Conservation (phyloP, 2,113 vertebrate genomes). For the Oxygymnocypris stewartii region DNA sequence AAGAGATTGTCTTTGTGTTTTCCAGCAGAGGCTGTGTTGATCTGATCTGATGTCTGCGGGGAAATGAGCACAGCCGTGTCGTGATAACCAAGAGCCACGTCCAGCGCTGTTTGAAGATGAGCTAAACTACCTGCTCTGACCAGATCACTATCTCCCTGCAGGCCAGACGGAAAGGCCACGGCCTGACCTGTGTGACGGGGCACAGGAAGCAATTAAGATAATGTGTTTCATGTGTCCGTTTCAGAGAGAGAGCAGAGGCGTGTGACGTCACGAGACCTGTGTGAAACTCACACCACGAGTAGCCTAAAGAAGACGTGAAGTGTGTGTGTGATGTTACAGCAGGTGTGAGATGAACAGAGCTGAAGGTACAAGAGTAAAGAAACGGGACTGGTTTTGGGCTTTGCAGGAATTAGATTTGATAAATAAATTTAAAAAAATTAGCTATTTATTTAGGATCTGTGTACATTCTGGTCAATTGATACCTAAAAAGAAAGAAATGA, state of each 20-base stretch:
- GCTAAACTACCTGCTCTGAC: not conserved
- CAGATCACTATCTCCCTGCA: conserved; percentile 7
- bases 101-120: not conserved
- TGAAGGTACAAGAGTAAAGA: not conserved
- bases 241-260: not conserved
- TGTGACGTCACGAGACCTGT: not conserved
- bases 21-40: not conserved
- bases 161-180: conserved; percentile 16
- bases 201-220: conserved; percentile 13
- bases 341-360: not conserved
- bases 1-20: not conserved
- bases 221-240: conserved; percentile 9
- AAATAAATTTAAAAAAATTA: no score
- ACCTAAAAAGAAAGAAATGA: no score
- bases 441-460: not conserved
- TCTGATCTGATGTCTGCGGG: conserved; percentile 4
- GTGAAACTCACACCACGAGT: not conserved
- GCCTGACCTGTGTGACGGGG: not conserved
- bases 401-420: not conserved
- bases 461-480: no score
- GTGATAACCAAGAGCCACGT: no score
- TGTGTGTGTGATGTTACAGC: not conserved
- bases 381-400: not conserved
- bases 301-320: not conserved
- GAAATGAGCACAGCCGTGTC: not conserved